Evolutionary conservation across 2,113 vertebrate genomes (phyloP).

Genomic region (Microcebus jonahi): DNA sequence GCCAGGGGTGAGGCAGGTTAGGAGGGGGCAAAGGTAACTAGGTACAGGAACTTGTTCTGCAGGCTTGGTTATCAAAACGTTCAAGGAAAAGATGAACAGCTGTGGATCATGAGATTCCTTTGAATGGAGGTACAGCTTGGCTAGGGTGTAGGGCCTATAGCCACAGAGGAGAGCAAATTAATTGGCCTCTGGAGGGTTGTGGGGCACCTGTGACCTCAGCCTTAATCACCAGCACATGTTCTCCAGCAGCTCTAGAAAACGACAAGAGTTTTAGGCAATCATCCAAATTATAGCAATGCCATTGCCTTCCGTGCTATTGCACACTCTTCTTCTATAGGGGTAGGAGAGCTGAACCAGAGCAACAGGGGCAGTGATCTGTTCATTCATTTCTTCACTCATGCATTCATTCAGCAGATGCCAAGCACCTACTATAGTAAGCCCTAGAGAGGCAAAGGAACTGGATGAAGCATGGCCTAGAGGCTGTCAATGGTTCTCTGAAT

Average conservation of each 20-base stretch:
- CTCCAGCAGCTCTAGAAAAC: constrained; percentile 7
- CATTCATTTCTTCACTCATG: neutral
- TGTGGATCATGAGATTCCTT: neutral
- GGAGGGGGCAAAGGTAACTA: neutral
- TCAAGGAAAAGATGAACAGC: neutral
- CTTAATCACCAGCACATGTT: constrained; percentile 13
- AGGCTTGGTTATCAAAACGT: neutral
- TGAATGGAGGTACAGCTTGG: neutral
- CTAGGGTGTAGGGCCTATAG: neutral
- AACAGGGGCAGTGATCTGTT: neutral
- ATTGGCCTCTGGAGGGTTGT: neutral
- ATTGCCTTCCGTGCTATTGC: neutral
- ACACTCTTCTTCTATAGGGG: neutral
- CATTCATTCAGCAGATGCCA: neutral
- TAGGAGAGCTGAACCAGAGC: neutral
- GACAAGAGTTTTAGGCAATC: neutral
- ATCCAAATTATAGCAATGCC: neutral
- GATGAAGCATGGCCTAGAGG: neutral
- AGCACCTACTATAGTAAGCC: too few relatives aligned
- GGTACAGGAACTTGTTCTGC: neutral
- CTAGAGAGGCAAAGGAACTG: neutral
- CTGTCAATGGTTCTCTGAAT: neutral
- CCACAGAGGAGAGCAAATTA: constrained; percentile 43
- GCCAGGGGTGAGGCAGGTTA: neutral
- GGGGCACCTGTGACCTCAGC: constrained; percentile 36